Conservation (phyloP, 1,140 invertebrate species). For the Lucilia sericata region DNA sequence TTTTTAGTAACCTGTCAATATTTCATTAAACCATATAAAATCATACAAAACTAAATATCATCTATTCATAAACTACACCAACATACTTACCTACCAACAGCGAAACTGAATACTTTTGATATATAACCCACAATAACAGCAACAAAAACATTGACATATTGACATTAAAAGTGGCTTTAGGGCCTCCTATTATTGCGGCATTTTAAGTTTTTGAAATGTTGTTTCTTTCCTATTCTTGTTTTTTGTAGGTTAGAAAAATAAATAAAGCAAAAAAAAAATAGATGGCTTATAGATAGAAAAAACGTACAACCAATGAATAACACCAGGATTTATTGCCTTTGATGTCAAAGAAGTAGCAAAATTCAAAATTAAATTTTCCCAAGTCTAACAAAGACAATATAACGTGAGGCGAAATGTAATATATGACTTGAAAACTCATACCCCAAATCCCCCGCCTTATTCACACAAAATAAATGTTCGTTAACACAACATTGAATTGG, state of each 20-base stretch:
- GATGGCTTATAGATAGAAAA: no score
- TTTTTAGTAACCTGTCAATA: no score
- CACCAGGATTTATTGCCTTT: slow-evolving; percentile 5
- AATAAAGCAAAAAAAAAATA: background rate
- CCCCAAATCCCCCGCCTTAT: no score
- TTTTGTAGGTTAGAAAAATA: background rate
- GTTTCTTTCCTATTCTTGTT: no score
- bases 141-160: background rate
- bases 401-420: background rate
- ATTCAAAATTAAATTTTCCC: background rate
- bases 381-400: background rate
- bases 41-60: no score
- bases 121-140: background rate
- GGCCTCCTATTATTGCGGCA: background rate
- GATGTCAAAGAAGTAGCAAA: background rate
- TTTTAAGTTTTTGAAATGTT: background rate
- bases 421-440: background rate
- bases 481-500: background rate
- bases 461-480: background rate
- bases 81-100: background rate
- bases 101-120: background rate
- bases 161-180: slow-evolving; percentile 1
- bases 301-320: background rate
- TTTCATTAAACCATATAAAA: no score
- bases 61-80: background rate